Evolutionary conservation across 2,888 invertebrate genomes (phyloP), one percentile per base, ranked within the genome.

Genomic region (Tanypteryx hageni): DNA sequence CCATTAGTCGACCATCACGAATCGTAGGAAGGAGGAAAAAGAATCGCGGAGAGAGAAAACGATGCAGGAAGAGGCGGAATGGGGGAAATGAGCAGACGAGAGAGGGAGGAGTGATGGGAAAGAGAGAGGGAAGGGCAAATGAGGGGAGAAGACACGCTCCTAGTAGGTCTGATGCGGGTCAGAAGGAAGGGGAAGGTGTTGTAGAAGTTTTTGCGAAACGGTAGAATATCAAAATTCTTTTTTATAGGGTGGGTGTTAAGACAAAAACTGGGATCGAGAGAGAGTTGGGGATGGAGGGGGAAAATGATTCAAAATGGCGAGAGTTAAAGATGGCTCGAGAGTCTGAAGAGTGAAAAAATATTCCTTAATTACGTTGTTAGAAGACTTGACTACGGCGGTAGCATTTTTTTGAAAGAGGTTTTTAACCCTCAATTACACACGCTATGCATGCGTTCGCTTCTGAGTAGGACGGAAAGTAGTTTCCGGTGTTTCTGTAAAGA

Each of bases 1-100:
- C 89, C 89, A 89, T 89, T 89, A 89, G 89, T 86, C 61, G 31
- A 57, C 27, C 76, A 76, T 76, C 76, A n/a, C n/a, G 76, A 76
- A 76, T 76, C 76, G n/a, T 76, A 27, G 27, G 76, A 76, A 27
- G n/a, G 76, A 44, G 44, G 44, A 44, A 44, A 76, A 76, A 18
- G 76, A n/a, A 76, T 76, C 27, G 27, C 76, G 83, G 18, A 57
- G 14, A 5, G 44, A 44, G 44, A 44, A 44, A 44, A 57, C n/a
- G 83, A 83, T 16, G 13, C 18, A n/a, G 56, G 56, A 57, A 57
- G 44, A 14, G 57, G 83, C 16, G 14, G n/a, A 83, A 83, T n/a
- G 56, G 57, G 57, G 57, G 83, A 83, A 44, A 56, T 44, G 82
- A 31, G 16, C 13, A 44, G 44, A 44, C 16, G 9, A 58, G 22